Evolutionary conservation across 2,888 invertebrate species (phyloP), one percentile per base, ranked within the genome.

Genomic region (Pilophorus perplexus): DNA sequence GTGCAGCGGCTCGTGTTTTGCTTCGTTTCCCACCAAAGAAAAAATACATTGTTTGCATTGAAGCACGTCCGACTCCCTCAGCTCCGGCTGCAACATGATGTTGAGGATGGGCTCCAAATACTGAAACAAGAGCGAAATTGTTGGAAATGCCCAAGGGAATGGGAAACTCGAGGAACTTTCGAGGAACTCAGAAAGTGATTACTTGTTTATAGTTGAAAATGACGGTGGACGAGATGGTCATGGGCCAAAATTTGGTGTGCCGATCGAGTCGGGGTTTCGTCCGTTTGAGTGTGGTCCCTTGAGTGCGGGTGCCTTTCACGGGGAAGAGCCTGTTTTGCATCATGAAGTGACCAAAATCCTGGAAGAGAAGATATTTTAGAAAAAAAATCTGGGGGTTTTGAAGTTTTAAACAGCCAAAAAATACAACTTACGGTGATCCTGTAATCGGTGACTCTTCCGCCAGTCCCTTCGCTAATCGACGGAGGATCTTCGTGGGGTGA

Each of bases 401-500:
- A n/a, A n/a, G n/a, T n/a, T n/a, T n/a, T n/a, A n/a, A n/a, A n/a
- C n/a, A n/a, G n/a, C n/a, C n/a, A n/a, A n/a, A n/a, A n/a, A n/a
- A n/a, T n/a, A n/a, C n/a, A 6, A 38, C 55, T 73, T 73, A 80
- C 80, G 12, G 81, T 81, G 68, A 85, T 84, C 79, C 90, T 83
- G 75, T 97, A 97, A 77, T 97, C 97, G 0, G 93, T 91, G 42
- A 97, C 91, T 42, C 94, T 81, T 0, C 96, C 97, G 0, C 97
- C 97, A 37, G 89, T 87, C 0, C 96, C 96, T 78, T 97, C 97
- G 25, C 90, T 92, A 57, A 97, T 90, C 0, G 95, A 92, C 0
- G 96, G 96, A 0, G 94, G 93, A 77, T 97, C 97, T 76, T 97
- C 96, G 62, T 95, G 82, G 2, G 93, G 88, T 42, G 91, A 89